Conservation (phyloP, 2,113 vertebrate genomes). For the Herpetotheres cachinnans region DNA sequence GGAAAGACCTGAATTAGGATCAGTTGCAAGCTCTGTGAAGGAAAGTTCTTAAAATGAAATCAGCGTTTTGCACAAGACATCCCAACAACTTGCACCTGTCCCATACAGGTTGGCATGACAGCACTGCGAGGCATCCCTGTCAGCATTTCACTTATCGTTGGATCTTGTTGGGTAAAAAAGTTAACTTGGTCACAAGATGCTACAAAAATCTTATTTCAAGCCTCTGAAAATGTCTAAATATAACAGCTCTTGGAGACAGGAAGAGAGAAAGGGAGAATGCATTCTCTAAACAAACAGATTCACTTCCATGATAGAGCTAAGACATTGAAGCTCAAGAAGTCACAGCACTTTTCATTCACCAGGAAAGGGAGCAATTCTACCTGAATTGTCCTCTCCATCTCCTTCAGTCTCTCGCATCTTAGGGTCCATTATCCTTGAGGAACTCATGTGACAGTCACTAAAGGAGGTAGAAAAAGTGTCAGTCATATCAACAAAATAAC, state of each 20-base stretch:
- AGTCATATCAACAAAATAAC: background rate
- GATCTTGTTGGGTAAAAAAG: background rate
- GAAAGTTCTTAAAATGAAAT: background rate
- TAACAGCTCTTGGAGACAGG: background rate
- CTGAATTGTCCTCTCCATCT: conserved; percentile 81
- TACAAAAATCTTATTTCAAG: background rate
- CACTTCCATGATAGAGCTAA: background rate
- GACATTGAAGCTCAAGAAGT: background rate
- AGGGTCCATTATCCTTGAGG: conserved; percentile 77
- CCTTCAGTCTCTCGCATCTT: conserved; percentile 80
- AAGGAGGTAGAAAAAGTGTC: background rate
- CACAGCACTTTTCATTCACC: background rate
- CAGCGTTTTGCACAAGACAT: background rate
- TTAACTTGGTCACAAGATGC: background rate
- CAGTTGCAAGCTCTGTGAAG: background rate
- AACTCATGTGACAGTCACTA: conserved; percentile 69
- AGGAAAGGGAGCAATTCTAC: conserved; percentile 57
- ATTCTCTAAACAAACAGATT: background rate
- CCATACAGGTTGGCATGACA: background rate
- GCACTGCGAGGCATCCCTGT: accelerated
- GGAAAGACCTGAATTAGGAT: background rate
- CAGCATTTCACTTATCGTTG: background rate
- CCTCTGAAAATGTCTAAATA: background rate
- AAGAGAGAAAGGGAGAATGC: background rate
- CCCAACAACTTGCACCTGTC: background rate